Conservation (phyloP, 2,797 vertebrate genomes). For the Taeniopygia guttata region DNA sequence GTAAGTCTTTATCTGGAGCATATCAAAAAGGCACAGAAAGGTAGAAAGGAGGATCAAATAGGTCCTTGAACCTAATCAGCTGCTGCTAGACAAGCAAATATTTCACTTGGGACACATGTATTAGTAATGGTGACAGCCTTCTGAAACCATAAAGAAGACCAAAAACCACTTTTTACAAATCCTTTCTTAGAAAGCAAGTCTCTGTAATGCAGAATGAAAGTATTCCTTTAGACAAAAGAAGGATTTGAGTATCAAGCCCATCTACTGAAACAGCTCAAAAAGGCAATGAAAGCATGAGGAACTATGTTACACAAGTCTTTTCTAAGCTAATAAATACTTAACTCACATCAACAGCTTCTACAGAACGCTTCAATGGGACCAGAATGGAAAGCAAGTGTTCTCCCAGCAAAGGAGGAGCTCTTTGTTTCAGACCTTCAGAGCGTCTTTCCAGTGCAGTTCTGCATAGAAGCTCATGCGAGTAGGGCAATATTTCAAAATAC, state of each 20-base stretch:
- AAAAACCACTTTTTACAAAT: not conserved
- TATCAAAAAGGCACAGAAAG: not conserved
- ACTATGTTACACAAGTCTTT: not conserved
- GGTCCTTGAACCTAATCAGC: not conserved
- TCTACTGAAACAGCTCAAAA: not conserved
- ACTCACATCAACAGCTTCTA: not conserved
- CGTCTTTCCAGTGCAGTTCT: not conserved
- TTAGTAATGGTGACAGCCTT: not conserved
- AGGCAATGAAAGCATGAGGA: not conserved
- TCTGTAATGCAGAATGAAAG: not conserved
- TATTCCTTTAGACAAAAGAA: not conserved
- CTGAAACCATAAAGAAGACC: not conserved
- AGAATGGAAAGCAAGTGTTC: not conserved
- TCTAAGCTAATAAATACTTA: not conserved
- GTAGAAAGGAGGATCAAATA: not conserved
- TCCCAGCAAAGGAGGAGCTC: not conserved
- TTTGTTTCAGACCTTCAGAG: not conserved
- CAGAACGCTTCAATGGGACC: not conserved
- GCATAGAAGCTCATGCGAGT: not conserved
- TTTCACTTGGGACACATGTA: not conserved
- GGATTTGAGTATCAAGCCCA: not conserved
- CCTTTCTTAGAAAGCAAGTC: conserved; percentile 5
- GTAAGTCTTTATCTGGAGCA: not conserved
- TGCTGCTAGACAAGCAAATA: not conserved
- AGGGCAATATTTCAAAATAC: not conserved